These are phyloP conservation scores for Pristionchus maxplancki DNA, from an alignment of 2,888 invertebrate genomes.

Conservation along the genomic window DNA sequence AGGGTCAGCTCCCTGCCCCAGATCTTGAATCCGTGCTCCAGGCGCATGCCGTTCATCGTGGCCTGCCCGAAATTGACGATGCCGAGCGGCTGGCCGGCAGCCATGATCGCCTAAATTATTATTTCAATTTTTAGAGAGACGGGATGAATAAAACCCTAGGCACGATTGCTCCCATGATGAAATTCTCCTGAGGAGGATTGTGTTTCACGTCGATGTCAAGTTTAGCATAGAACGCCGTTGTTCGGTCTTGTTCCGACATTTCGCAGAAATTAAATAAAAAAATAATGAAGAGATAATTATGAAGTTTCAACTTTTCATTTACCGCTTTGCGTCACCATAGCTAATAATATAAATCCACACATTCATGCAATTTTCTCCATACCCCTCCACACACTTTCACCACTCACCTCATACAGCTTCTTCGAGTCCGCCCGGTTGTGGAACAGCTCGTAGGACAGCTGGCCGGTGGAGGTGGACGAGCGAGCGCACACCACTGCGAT, in stretches of 20 bases:
- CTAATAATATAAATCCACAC: no score
- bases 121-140: no score
- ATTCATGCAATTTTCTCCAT: neutral
- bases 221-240: no score
- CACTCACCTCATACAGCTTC: conserved; percentile 76
- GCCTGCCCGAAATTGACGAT: conserved; percentile 79
- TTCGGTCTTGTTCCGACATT: no score
- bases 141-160: no score
- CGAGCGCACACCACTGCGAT: conserved; percentile 62
- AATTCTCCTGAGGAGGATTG: no score
- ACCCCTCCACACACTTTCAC: no score
- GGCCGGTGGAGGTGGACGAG: conserved; percentile 76
- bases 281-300: neutral
- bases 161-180: no score
- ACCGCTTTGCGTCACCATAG: neutral
- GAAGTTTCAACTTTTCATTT: no score
- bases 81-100: conserved; percentile 77
- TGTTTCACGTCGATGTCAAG: no score
- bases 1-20: conserved; percentile 79
- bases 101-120: conserved; percentile 70
- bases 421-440: conserved; percentile 76
- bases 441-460: conserved; percentile 80
- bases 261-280: neutral
- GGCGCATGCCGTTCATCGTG: conserved; percentile 78
- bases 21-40: conserved; percentile 80